Evolutionary conservation across 1,140 invertebrate genomes (phyloP), one percentile per base, ranked within the genome.

Genomic region (Hylaeus volcanicus): DNA sequence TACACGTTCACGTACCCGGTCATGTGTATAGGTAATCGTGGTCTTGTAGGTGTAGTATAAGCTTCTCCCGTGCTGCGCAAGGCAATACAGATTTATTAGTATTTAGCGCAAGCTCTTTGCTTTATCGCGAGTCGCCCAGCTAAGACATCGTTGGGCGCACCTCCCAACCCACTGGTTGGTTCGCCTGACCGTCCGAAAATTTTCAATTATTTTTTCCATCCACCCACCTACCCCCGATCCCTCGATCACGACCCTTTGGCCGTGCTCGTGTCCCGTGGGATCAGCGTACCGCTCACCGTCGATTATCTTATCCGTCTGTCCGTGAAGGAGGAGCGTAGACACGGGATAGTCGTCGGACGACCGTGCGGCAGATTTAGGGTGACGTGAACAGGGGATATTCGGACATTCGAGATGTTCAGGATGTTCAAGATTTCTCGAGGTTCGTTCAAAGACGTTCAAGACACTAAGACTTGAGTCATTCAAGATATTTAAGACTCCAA

Each of bases 71-170:
- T 84, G 79, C 83, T 88, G 81, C 86, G 87, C 81, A 86, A 92
- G 90, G 93, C 92, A 93, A 93, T 93, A 93, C 93, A 93, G 93
- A 93, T 93, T 93, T 93, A 93, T 93, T 93, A 93, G 92, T 93
- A 93, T 93, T 93, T 93, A 93, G 92, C 92, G 83, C 91, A 81
- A 89, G 92, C 90, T 92, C 91, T 91, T 92, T 93, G 92, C 93
- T 93, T 93, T 93, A 93, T 93, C 93, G 92, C 92, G 87, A 91
- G 86, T 88, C 88, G 89, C 83, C 91, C 91, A 93, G 91, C 90
- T 89, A 89, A 91, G 90, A 91, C 83, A 82, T 81, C 45, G 75
- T 79, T 51, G 70, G 26, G 43, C 81, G 55, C 56, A 5, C 14
- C 48, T 63, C 66, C 74, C 70, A 55, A 55, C 55, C 58, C 60